Evolutionary conservation across 1,140 invertebrate species (phyloP), one percentile per base, ranked within the genome.

Genomic region (Mylabris phalerata): DNA sequence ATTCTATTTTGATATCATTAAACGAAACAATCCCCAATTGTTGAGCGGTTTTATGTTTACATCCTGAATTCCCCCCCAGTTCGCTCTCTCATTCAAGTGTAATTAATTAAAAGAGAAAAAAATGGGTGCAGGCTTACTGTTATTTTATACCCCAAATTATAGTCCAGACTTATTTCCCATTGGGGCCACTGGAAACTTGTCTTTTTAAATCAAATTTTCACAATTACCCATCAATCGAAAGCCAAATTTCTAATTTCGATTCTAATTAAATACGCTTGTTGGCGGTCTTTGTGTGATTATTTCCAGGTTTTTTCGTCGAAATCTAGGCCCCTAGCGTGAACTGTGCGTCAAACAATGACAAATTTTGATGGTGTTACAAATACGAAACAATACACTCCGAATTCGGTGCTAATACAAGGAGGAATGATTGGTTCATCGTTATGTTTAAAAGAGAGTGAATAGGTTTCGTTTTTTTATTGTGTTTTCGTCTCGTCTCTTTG

Each of bases 21-120:
- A 19, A 46, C 39, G 51, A 46, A 54, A 45, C 42, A 45, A 54
- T 25, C 32, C 51, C 42, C 41, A 25, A 32, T 42, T 45, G 32
- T 54, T 45, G 46, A 54, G 51, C 46, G 51, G 51, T 54, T 54
- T 54, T 54, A 54, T 54, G 51, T 32, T 32, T 32, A 54, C 51
- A 41, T 13, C 9, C 25, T n/a, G 43, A 26, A 27, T 54, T 54
- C 46, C 32, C 32, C 32, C 7, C 7, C 32, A 5, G 32, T 7
- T 4, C 32, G 32, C 32, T 7, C 32, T 32, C 32, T 32, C 51
- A 19, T 54, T 54, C 51, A 54, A 54, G 51, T 54, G 39, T 45
- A 54, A 54, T 54, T 54, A 54, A 54, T 54, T 54, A 54, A 45
- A 32, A 32, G 19, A 19, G 19, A 19, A 19, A 19, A 19, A 19